These are phyloP conservation scores for Alloscopus bannaensis DNA, from an alignment of 2,888 invertebrate genomes.

Conservation along the genomic window DNA sequence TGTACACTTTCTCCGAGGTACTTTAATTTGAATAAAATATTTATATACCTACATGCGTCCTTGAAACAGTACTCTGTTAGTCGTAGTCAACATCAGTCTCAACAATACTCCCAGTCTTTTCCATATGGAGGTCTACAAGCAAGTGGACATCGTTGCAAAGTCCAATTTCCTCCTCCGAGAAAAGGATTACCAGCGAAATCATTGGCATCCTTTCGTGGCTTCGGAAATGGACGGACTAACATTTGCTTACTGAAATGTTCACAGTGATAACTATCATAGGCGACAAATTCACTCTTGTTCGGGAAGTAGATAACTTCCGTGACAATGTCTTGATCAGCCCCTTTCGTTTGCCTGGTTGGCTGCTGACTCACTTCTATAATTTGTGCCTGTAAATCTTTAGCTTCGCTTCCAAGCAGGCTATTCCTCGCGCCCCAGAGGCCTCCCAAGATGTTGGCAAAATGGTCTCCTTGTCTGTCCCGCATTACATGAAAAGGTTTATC, in stretches of 20 bases:
- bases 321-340: background rate
- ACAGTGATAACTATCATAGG: slow-evolving; percentile 9
- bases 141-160: background rate
- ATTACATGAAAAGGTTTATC: slow-evolving; percentile 20
- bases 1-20: too few species aligned
- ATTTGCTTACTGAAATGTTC: background rate
- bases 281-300: background rate
- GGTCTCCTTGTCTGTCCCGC: background rate
- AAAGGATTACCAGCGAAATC: background rate
- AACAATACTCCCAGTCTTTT: background rate
- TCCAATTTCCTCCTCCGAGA: background rate
- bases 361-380: background rate
- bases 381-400: background rate
- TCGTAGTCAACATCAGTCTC: too few species aligned
- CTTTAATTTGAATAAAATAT: too few species aligned
- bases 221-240: background rate
- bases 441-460: slow-evolving; percentile 1
- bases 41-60: too few species aligned
- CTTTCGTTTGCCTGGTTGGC: background rate
- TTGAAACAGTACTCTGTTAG: too few species aligned
- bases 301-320: background rate
- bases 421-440: slow-evolving; percentile 31
- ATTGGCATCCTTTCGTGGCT: background rate
- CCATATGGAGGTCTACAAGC: background rate
- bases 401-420: background rate